Base-by-base conservation (phyloP, 2,888 invertebrate genomes). In the Mystacides longicornis region DNA sequence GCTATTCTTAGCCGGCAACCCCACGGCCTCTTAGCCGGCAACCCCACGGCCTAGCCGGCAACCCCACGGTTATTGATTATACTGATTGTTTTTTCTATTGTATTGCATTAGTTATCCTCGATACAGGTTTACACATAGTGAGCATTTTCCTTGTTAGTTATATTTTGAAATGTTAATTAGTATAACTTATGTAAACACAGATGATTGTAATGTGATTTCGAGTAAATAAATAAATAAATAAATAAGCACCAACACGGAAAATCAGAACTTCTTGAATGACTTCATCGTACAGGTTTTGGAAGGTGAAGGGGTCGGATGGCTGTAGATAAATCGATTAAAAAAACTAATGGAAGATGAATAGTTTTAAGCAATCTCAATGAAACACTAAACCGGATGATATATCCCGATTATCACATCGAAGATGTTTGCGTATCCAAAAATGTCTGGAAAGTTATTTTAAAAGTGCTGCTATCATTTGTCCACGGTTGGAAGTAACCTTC, bases 291-390 rank as follows among this genome's bases (percentile, higher is more conserved):
- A 86, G 70, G 92, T 94, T 1, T 70, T 93, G 54, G 87, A 89
- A 60, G 96, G 96, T 2, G 93, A 95, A 72, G 94, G 95, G 0
- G 91, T 99, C 1, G 95, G 97, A 18, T 98, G 98, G 94, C 78
- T 99, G 49, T 95, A 97, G 69, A 75, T 95, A 18, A 93, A 91
- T 67, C 82, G 95, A 21, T 78, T 97, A 50, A 92, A 91, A 68
- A 96, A 95, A 67, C 75, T 99, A 23, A 95, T 99, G 93, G 98
- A 99, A 70, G 98, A 99, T 71, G 99, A 99, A 73, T 99, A 74
- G 92, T 97, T 37, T 85, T 99, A 49, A 92, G 92, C 63, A 93
- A 96, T 68, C 79, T 99, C 2, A 99, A 99, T 71, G 87, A 89
- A 65, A 95, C 95, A 51, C 80, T 96, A 54, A 95, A 93, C 65